These are phyloP conservation scores for Myotis pilosus DNA, from an alignment of 2,797 vertebrate species.

Conservation along the genomic window DNA sequence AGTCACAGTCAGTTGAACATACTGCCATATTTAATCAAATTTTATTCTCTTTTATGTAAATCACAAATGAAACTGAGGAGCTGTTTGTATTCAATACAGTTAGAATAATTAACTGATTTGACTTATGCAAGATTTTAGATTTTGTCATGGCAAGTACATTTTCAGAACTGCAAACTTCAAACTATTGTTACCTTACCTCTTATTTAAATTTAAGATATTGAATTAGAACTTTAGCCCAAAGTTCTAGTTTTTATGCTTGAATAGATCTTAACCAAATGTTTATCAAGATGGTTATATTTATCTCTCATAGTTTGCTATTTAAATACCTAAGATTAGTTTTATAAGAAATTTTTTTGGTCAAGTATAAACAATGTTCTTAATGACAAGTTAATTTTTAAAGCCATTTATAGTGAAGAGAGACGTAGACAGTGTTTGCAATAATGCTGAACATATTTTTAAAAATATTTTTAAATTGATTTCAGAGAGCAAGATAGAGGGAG, in stretches of 20 bases:
- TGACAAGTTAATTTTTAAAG: conserved; percentile 22
- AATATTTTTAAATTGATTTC: not conserved
- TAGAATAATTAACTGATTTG: conserved; percentile 36
- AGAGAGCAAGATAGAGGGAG: not conserved
- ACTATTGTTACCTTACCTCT: conserved; percentile 1
- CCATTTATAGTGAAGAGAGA: not conserved
- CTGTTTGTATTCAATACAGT: conserved; percentile 32
- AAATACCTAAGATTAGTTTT: conserved; percentile 12
- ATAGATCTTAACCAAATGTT: not conserved
- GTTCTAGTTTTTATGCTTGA: conserved; percentile 18
- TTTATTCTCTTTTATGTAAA: conserved; percentile 74
- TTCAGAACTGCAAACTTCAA: conserved; percentile 45
- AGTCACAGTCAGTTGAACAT: conserved; percentile 72
- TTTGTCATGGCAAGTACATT: conserved; percentile 6
- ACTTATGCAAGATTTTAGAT: not conserved
- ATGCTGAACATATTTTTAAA: not conserved
- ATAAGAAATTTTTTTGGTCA: not conserved
- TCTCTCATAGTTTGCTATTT: conserved; percentile 30
- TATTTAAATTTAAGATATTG: conserved; percentile 44
- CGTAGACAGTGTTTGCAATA: not conserved
- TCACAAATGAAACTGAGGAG: conserved; percentile 43
- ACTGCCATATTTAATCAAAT: conserved; percentile 74
- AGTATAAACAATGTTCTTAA: not conserved
- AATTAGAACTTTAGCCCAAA: not conserved
- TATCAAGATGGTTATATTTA: not conserved